Conservation (phyloP, 2,888 invertebrate species). For the Himalopsyche tibetana region DNA sequence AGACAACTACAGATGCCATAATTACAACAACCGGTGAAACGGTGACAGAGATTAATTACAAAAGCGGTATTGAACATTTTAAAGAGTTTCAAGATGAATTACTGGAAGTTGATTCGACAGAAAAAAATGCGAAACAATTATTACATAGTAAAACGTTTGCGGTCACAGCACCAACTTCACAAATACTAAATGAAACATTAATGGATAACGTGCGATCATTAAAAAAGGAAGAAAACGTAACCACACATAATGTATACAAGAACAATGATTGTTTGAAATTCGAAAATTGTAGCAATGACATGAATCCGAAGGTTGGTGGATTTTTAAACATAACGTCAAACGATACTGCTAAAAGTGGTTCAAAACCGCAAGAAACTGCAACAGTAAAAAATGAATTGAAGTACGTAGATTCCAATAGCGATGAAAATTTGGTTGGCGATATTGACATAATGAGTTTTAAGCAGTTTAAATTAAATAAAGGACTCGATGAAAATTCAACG, state of each 20-base stretch:
- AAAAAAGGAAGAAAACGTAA: background rate
- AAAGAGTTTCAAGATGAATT: background rate
- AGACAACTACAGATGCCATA: background rate
- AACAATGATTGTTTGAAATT: background rate
- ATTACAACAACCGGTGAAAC: background rate
- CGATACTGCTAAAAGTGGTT: background rate
- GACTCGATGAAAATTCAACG: background rate
- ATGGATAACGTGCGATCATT: background rate
- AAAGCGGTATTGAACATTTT: background rate
- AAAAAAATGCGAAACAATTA: background rate
- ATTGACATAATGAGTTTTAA: background rate
- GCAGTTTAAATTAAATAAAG: background rate
- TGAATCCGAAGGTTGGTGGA: background rate
- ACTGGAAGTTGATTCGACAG: background rate
- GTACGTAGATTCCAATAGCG: background rate
- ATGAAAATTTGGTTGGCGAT: background rate
- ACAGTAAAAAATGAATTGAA: background rate
- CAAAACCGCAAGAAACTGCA: background rate
- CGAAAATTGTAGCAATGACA: constrained; percentile 8
- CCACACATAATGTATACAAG: background rate
- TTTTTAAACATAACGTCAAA: background rate
- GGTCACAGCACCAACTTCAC: background rate
- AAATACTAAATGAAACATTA: background rate
- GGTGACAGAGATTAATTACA: background rate
- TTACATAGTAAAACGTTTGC: background rate